A percentile compares a stretch with the other conserved stretches of the same genome.
phyloP scores from a whole-genome alignment of 2,113 vertebrate species.

The Chascanopsetta lugubris region DNA sequence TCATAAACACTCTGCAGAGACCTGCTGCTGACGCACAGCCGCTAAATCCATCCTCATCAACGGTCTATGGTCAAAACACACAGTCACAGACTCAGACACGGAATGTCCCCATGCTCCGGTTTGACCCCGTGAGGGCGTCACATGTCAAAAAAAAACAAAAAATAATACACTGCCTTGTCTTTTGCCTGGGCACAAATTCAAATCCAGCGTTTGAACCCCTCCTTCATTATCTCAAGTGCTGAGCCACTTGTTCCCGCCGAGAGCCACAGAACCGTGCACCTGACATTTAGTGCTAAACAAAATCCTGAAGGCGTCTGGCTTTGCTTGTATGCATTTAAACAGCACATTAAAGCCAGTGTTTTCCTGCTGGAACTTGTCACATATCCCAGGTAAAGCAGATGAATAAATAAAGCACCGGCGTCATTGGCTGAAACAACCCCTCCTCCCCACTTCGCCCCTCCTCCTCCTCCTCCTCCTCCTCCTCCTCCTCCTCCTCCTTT shows the following conservation, averaged over 20 bases:
- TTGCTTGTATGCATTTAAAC: conserved; percentile 71
- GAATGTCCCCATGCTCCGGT: too few species aligned
- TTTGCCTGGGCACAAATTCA: conserved; percentile 28
- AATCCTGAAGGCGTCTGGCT: conserved; percentile 53
- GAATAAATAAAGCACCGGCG: conserved; percentile 68
- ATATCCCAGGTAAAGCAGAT: conserved; percentile 74
- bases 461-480: conserved; percentile 7
- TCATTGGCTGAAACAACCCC: conserved; percentile 32
- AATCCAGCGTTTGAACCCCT: conserved; percentile 45
- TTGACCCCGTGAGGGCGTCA: too few species aligned
- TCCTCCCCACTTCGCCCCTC: neutral
- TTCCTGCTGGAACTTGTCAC: conserved; percentile 61
- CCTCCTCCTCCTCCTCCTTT: conserved; percentile 25
- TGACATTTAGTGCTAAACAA: conserved; percentile 63
- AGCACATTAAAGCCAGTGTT: conserved; percentile 67
- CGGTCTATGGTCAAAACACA: too few species aligned
- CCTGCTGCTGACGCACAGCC: too few species aligned
- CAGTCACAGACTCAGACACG: too few species aligned
- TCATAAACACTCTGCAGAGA: too few species aligned
- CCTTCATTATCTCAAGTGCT: conserved; percentile 58
- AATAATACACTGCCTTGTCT: conserved; percentile 3
- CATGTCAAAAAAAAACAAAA: conserved; percentile 52
- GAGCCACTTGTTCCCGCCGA: conserved; percentile 49
- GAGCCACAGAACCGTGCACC: conserved; percentile 34
- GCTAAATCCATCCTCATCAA: too few species aligned